Evolutionary conservation across 2,888 invertebrate genomes (phyloP), one percentile per base, ranked within the genome.

Genomic region (Pegoplata infirma): DNA sequence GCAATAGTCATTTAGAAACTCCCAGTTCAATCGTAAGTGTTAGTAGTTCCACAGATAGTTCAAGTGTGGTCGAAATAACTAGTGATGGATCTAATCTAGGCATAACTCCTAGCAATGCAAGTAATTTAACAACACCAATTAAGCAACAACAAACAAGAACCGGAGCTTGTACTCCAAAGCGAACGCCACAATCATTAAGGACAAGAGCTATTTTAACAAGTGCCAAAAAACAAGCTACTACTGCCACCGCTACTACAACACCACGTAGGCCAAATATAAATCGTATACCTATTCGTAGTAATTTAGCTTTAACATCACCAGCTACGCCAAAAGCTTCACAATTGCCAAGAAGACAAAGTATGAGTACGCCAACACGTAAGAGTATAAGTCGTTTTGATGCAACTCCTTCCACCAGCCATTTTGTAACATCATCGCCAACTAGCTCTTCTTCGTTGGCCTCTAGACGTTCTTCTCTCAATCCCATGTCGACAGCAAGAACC

Each of bases 151-250:
- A 68, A 47, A 36, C 46, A 0, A 25, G 28, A 5, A 8, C 44
- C 10, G 76, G 47, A 23, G 76, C 69, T 0, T 82, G 82, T 2
- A 85, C 86, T 5, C 85, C 87, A 2, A 83, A 80, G 17, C 84
- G 86, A 4, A 86, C 87, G 0, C 86, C 88, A 1, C 85, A 85
- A 23, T 87, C 88, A 0, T 69, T 88, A 2, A 87, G 86, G 83
- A 88, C 87, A 77, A 84, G 85, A 21, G 88, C 85, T 0, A 58
- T 88, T 23, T 44, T 88, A 4, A 84, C 86, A n/a, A 88, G 88
- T 69, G 86, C 86, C 8, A 88, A 86, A 46, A 88, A 88, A 63
- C 83, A 83, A 40, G 81, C 78, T 3, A 53, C 66, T 2, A 76
- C n/a, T n/a, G n/a, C n/a, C 82, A n/a, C 72, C 77, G 12, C 73